Evolutionary conservation across 2,797 vertebrate genomes (phyloP), one percentile per base, ranked within the genome.

Genomic region (Ciconia nigra): DNA sequence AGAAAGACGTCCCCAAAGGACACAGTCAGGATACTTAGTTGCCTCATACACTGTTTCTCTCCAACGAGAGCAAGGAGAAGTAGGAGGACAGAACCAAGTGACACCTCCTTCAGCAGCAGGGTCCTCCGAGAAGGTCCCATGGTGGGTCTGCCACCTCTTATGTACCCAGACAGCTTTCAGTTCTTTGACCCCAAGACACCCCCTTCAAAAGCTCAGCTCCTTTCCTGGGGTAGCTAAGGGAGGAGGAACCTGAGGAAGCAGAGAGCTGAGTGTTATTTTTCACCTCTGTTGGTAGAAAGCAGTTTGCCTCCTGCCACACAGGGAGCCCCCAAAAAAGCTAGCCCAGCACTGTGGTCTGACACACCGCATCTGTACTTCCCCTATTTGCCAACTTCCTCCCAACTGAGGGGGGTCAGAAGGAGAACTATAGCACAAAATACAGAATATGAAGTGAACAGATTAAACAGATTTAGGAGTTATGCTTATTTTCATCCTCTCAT

Each of bases 1-100:
- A 59, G 80, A 96, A 92, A 96, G 67, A 80, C 18, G 55, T 31
- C 31, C 51, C 63, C 51, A 83, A 83, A 95, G 62, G 83, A 73
- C 19, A 47, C 20, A 47, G 28, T 33, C 9, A 13, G 44, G 42
- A 76, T 42, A 69, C 37, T 37, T 18, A 9, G n/a, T 13, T 58
- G 59, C 55, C 41, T 83, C 63, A 52, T 3, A 52, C 13, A 5
- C 8, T 15, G 11, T 14, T 81, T 59, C 49, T 5, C n/a, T 35
- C 59, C 26, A 52, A 65, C 10, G 58, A 78, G 20, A 72, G 24
- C 35, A 65, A 66, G 44, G 33, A 79, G n/a, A 65, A 54, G 6
- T 0, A 74, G 26, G 21, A 25, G 25, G 17, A 21, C 42, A 76
- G 25, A 78, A 62, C 22, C 13, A 58, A 82, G 33, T 2, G 15